Evolutionary conservation across 2,888 invertebrate genomes (phyloP), one percentile per base, ranked within the genome.

Genomic region (Aporophyla nigra): DNA sequence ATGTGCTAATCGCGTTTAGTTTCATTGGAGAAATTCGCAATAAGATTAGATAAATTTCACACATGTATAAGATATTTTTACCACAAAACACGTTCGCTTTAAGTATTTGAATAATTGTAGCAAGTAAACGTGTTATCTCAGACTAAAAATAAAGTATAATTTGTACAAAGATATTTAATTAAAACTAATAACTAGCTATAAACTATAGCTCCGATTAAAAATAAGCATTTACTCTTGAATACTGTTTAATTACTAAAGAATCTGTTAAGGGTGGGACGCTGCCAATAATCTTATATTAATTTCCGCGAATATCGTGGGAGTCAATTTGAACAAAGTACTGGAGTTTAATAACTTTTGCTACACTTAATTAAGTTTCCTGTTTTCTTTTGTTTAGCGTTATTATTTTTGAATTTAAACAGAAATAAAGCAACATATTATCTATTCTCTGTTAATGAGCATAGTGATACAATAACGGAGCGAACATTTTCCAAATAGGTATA

Each of bases 181-280:
- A 83, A 75, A 85, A 80, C 76, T 85, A 80, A 76, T 80, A 80
- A 83, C 67, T 53, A n/a, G 65, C 53, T 65, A 59, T 70, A 74
- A 51, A 77, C 51, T 54, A 58, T 63, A 69, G 19, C 19, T 62
- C 27, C 40, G 5, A 46, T 72, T 46, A 46, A 59, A 76, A 80
- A 70, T 24, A 27, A 59, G 1, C 1, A 53, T 67, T 73, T 76
- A 74, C 43, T 65, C 59, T 82, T 65, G 71, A 61, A 73, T 75
- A 74, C 51, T 80, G 61, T 76, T 76, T 77, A 77, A 77, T 83
- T 80, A 79, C 59, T 49, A 54, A 46, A 75, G 63, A 77, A 63
- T 49, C 24, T 65, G 40, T 86, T 86, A 86, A 86, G 85, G 77
- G 49, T 27, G 16, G 69, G 53, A 56, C 33, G 2, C 33, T 46